Base-by-base conservation (phyloP, 2,113 vertebrate species). In the Sceloporus tristichus region DNA sequence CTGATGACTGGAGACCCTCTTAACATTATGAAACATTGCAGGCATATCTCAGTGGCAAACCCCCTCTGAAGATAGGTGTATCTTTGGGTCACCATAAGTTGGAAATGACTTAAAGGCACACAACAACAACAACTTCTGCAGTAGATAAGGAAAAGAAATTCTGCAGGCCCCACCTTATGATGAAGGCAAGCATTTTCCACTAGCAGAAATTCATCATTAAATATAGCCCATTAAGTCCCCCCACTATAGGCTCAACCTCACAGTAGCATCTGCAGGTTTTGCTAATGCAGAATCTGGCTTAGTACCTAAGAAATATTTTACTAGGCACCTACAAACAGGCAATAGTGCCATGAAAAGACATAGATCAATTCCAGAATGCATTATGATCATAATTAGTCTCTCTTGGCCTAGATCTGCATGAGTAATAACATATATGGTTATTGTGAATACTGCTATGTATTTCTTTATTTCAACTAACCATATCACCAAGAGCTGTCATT, bases 401-500 rank as follows among this genome's bases (percentile, higher is more conserved):
- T 23, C 21, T 76, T 76, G 34, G 16, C 38, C 38, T 42, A 42
- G 34, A 23, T 76, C 5, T 19, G 19, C 21, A 40, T 40, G 18
- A 40, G 74, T 71, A 74, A 38, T 74, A 34, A 16, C n/a, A 38
- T 1, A 5, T 13, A 16, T 38, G 71, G 68, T 71, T 74, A 74
- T 38, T 38, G 16, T 74, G 71, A 38, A 34, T 18, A 74, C 5
- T 38, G n/a, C 71, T 16, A 34, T 16, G n/a, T 18, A 74, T 38
- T 74, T 48, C 48, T 48, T 48, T 74, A 38, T 74, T 74, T 74
- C 16, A 74, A 38, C 3, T n/a, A 71, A 71, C 27, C 1, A 71
- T 8, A 29, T 10, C 68, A 27, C 68, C 68, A 88, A 91, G 77
- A 90, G 34, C 48, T 79, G 5, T 85, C 93, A 92, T 92, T 75